A percentile compares a stretch with the other conserved stretches of the same genome.
These are phyloP conservation scores for Uropetala carovei DNA, from an alignment of 2,888 invertebrate genomes.

Conservation along the genomic window DNA sequence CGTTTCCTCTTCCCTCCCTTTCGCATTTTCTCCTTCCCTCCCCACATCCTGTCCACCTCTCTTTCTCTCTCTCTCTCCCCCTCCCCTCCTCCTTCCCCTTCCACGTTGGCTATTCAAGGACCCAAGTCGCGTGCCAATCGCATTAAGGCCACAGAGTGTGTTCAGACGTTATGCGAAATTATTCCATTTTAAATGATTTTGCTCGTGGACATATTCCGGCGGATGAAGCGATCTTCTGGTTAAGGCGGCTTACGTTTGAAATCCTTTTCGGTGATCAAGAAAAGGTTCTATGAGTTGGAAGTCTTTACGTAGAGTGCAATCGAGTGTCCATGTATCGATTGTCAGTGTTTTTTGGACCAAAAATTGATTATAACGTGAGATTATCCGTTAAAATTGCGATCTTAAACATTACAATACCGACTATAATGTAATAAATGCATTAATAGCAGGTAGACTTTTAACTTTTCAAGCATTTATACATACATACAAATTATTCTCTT, in stretches of 20 bases:
- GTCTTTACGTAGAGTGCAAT: too few relatives aligned
- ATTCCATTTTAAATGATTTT: constrained; percentile 47
- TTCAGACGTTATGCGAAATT: constrained; percentile 38
- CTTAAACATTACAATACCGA: too few relatives aligned
- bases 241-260: neutral
- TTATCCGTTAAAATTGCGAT: too few relatives aligned
- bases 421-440: too few relatives aligned
- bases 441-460: too few relatives aligned
- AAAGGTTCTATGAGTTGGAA: neutral
- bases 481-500: too few relatives aligned
- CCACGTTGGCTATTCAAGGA: constrained; percentile 31
- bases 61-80: constrained; percentile 3
- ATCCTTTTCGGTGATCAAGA: neutral
- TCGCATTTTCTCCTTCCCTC: neutral
- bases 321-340: too few relatives aligned
- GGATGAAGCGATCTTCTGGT: constrained; percentile 6
- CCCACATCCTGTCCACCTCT: neutral
- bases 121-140: constrained; percentile 57
- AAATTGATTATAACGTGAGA: too few relatives aligned
- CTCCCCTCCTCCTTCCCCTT: neutral
- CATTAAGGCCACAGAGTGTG: constrained; percentile 34
- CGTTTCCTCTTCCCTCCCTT: constrained; percentile 5
- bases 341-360: too few relatives aligned
- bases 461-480: too few relatives aligned
- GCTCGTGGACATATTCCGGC: neutral